Evolutionary conservation across 2,113 vertebrate species (phyloP).

Genomic region (Agelaius tricolor): DNA sequence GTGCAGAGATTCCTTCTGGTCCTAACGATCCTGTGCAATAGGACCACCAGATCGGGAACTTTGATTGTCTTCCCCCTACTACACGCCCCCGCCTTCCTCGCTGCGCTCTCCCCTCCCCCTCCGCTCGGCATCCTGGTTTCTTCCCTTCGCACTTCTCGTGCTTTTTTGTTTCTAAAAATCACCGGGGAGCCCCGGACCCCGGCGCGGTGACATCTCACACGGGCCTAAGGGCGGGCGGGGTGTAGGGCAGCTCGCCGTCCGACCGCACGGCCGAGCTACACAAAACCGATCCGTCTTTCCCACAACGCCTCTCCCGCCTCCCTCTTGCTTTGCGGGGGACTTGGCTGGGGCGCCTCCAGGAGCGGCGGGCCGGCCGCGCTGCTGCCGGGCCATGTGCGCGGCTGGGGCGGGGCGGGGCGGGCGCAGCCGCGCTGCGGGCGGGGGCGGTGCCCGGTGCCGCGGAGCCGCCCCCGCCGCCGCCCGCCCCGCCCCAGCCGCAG

Average conservation of each 20-base stretch:
- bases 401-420: not conserved
- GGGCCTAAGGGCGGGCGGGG: not conserved
- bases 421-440: not conserved
- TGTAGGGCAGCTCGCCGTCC: not conserved
- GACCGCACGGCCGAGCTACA: not conserved
- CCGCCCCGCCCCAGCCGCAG: no score
- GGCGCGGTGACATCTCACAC: not conserved
- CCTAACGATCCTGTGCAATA: fast-evolving
- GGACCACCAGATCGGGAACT: not conserved
- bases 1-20: no score
- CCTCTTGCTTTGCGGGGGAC: fast-evolving
- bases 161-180: not conserved
- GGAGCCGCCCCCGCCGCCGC: no score
- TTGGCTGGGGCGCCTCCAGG: fast-evolving
- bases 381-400: not conserved
- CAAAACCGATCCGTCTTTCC: fast-evolving
- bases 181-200: not conserved
- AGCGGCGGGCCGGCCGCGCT: fast-evolving
- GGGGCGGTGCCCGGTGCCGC: no score
- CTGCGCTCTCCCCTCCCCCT: not conserved
- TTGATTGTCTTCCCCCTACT: fast-evolving
- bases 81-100: not conserved
- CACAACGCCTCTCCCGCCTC: not conserved
- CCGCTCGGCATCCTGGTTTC: not conserved
- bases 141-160: not conserved